Percentiles rank a stretch among this genome's conserved stretches.
These are phyloP conservation scores for Nomada goodeniana DNA, from an alignment of 2,888 invertebrate genomes.

Conservation along the genomic window DNA sequence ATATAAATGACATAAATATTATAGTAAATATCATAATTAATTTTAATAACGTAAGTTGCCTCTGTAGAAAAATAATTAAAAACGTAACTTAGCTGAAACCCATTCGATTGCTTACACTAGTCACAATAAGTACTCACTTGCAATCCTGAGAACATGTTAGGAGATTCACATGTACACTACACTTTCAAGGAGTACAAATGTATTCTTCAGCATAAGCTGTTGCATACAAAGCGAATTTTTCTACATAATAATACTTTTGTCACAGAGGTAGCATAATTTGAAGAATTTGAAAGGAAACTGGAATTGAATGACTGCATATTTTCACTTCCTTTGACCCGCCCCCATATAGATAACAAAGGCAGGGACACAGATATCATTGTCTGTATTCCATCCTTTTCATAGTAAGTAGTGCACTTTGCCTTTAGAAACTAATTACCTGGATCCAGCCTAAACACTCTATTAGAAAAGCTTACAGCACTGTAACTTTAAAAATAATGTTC, in stretches of 20 bases:
- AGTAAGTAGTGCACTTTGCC: conserved; percentile 6
- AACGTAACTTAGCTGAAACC: neutral
- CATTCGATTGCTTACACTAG: neutral
- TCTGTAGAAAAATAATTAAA: conserved; percentile 40
- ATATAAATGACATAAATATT: conserved; percentile 53
- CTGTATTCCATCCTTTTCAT: conserved; percentile 40
- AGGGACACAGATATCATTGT: conserved; percentile 55
- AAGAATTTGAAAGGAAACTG: conserved; percentile 27
- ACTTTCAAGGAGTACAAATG: conserved; percentile 10
- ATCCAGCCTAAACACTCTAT: conserved; percentile 11
- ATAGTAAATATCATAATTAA: conserved; percentile 37
- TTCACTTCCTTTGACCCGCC: conserved; percentile 56
- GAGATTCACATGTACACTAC: conserved; percentile 13
- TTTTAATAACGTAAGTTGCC: conserved; percentile 51
- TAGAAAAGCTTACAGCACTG: conserved; percentile 7
- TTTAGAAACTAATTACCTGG: neutral
- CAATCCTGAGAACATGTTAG: conserved; percentile 43
- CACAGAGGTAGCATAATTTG: neutral
- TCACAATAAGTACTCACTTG: conserved; percentile 43
- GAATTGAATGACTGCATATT: conserved; percentile 27
- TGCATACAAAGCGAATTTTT: neutral
- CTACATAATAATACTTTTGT: conserved; percentile 15
- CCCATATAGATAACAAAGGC: conserved; percentile 60
- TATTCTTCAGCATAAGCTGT: neutral
- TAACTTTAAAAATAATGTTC: conserved; percentile 65